These are phyloP conservation scores for Melikaiella ostensackeni DNA, from an alignment of 2,888 invertebrate species.

Conservation along the genomic window DNA sequence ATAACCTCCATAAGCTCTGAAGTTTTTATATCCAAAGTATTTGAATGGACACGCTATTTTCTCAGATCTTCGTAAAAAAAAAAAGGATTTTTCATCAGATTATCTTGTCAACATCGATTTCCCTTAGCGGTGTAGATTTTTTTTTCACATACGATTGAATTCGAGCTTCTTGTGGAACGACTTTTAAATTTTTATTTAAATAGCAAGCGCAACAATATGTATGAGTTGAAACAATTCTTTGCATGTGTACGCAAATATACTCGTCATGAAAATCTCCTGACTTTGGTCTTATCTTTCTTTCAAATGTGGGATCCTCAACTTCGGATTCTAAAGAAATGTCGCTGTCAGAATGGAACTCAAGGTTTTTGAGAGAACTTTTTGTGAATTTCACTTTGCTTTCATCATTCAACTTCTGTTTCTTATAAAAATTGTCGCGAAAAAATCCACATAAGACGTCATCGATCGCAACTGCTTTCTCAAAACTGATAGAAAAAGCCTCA, in stretches of 20 bases:
- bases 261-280: too few species aligned
- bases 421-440: not conserved
- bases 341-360: not conserved
- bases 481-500: not conserved
- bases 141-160: too few species aligned
- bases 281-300: too few species aligned
- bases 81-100: not conserved
- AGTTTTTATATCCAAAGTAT: slow-evolving; percentile 12
- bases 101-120: too few species aligned
- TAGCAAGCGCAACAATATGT: too few species aligned
- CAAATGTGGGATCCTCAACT: not conserved
- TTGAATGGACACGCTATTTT: slow-evolving; percentile 28
- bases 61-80: slow-evolving; percentile 45
- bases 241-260: too few species aligned
- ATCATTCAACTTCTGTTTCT: not conserved
- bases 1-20: slow-evolving; percentile 42
- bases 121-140: slow-evolving; percentile 47
- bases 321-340: not conserved
- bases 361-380: not conserved
- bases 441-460: not conserved
- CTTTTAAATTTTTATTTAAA: too few species aligned
- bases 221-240: too few species aligned
- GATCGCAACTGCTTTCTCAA: not conserved
- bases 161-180: too few species aligned
- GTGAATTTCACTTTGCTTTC: not conserved